These are phyloP conservation scores for Argyresthia goedartella DNA, from an alignment of 2,888 invertebrate species.

Conservation along the genomic window DNA sequence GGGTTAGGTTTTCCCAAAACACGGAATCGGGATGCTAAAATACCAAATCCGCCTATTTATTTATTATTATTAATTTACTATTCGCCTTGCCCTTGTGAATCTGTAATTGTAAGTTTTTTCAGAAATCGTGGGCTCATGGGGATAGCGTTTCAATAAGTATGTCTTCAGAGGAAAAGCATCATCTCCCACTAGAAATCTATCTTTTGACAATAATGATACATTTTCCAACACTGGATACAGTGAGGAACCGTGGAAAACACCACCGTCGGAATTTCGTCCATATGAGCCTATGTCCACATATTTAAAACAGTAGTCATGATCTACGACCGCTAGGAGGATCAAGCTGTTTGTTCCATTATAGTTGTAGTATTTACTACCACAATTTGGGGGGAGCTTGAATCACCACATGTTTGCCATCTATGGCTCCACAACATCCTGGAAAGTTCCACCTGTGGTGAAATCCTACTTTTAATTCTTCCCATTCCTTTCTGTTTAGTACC, in stretches of 20 bases:
- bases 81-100: conserved; percentile 6
- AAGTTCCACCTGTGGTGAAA: conserved; percentile 17
- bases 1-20: conserved; percentile 11
- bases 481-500: too few relatives aligned
- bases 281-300: conserved; percentile 12
- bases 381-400: too few relatives aligned
- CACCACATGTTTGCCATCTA: conserved; percentile 25
- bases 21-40: conserved; percentile 10
- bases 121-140: too few relatives aligned
- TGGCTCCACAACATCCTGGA: conserved; percentile 18
- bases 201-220: conserved; percentile 11
- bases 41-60: conserved; percentile 10
- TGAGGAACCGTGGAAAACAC: conserved; percentile 12
- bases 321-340: conserved; percentile 19
- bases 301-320: conserved; percentile 16
- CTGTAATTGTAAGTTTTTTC: conserved; percentile 9
- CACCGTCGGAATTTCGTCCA: conserved; percentile 11
- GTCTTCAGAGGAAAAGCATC: conserved; percentile 7
- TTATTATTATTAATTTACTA: conserved; percentile 7
- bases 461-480: not conserved
- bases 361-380: conserved; percentile 18
- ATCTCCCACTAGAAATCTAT: conserved; percentile 10
- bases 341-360: conserved; percentile 18
- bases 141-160: too few relatives aligned
- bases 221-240: conserved; percentile 11